Conservation (phyloP, 2,113 vertebrate species). For the Aleadryas rufinucha region DNA sequence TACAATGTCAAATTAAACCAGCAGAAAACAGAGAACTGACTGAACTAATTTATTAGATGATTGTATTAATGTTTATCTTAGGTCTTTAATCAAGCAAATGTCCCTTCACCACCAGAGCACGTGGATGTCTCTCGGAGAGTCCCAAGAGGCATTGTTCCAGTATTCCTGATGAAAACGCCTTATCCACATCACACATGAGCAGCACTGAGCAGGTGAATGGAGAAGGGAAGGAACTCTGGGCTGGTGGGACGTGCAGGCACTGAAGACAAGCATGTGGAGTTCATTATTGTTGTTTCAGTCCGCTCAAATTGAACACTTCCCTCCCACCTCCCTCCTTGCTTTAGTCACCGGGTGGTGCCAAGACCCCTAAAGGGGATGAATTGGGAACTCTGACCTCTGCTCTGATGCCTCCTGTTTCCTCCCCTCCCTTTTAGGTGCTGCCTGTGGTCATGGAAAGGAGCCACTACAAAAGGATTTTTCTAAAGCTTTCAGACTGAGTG, state of each 20-base stretch:
- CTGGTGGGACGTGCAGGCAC: background rate
- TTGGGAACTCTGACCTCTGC: constrained; percentile 40
- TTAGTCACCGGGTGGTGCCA: background rate
- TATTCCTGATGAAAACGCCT: background rate
- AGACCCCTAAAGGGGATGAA: constrained; percentile 10
- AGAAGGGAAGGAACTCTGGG: background rate
- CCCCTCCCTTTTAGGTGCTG: constrained; percentile 39
- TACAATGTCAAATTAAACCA: background rate
- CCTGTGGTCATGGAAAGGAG: constrained; percentile 11
- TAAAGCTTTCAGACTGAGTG: background rate
- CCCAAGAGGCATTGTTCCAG: background rate
- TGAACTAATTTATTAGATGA: background rate
- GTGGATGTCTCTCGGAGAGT: background rate
- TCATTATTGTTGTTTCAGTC: background rate
- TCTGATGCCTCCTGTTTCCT: constrained; percentile 8
- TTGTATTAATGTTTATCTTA: background rate
- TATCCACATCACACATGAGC: rapidly evolving
- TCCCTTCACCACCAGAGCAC: background rate
- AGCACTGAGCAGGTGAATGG: background rate
- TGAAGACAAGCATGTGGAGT: background rate
- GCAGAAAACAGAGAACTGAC: background rate
- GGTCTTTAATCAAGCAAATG: background rate
- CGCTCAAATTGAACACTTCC: constrained; percentile 38
- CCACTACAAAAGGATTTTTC: constrained; percentile 42
- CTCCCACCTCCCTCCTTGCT: background rate